Conservation (phyloP, 2,888 invertebrate genomes). For the Sphaerophoria taeniata region DNA sequence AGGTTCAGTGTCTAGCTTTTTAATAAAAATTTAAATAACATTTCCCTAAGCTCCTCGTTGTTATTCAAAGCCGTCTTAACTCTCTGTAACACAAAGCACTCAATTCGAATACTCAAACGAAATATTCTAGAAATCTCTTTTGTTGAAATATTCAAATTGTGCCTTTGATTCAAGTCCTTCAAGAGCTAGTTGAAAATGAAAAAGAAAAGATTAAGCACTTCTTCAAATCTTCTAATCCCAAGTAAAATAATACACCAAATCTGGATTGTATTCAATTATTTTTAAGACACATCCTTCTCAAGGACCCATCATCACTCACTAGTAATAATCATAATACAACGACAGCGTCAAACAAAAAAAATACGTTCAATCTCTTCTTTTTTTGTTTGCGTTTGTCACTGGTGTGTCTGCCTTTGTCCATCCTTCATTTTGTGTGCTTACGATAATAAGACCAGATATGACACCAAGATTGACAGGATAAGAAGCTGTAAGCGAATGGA, state of each 20-base stretch:
- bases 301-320: slow-evolving; percentile 69
- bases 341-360: background rate
- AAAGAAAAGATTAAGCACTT: slow-evolving; percentile 9
- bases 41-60: no score
- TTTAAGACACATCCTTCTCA: slow-evolving; percentile 47
- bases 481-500: slow-evolving; percentile 60
- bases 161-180: background rate
- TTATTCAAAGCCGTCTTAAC: background rate
- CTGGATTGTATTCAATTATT: slow-evolving; percentile 65
- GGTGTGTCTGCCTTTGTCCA: slow-evolving; percentile 27
- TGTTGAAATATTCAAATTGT: slow-evolving; percentile 13
- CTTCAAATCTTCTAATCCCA: slow-evolving; percentile 30
- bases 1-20: no score
- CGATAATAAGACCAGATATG: slow-evolving; percentile 71
- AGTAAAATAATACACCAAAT: slow-evolving; percentile 44
- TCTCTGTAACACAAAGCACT: background rate
- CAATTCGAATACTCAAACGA: background rate
- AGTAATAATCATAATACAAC: background rate
- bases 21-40: no score
- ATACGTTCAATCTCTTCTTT: slow-evolving; percentile 15
- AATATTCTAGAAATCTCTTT: background rate
- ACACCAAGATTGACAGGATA: slow-evolving; percentile 71
- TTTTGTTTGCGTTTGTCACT: slow-evolving; percentile 10
- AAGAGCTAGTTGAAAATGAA: background rate
- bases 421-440: slow-evolving; percentile 64